A percentile compares a stretch with the other conserved stretches of the same genome.
Conservation (phyloP, 2,888 invertebrate genomes). For the Trichopria drosophilae region DNA sequence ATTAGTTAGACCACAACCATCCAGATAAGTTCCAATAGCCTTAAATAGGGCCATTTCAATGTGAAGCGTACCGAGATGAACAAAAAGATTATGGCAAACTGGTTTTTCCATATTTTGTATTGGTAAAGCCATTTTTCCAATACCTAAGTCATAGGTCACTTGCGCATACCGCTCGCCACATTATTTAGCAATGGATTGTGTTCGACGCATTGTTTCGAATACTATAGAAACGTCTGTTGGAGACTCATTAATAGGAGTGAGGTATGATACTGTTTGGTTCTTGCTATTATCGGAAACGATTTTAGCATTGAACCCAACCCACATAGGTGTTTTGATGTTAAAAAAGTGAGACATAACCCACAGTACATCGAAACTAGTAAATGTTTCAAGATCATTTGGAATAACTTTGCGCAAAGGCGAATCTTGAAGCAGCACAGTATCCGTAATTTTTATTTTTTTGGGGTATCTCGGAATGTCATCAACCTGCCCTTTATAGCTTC, state of each 20-base stretch:
- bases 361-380: constrained; percentile 41
- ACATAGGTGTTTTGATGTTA: constrained; percentile 41
- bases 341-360: constrained; percentile 36
- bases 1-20: constrained; percentile 33
- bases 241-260: constrained; percentile 43
- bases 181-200: constrained; percentile 37
- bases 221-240: constrained; percentile 41
- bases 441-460: no score
- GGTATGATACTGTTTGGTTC: constrained; percentile 39
- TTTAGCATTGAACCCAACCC: constrained; percentile 43
- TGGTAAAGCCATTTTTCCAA: constrained; percentile 40
- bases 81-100: constrained; percentile 47
- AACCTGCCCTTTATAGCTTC: no score
- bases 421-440: neutral
- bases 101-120: constrained; percentile 41
- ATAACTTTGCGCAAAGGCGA: constrained; percentile 6
- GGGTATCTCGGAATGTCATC: no score
- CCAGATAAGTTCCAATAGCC: constrained; percentile 41
- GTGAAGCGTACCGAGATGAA: constrained; percentile 50
- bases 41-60: constrained; percentile 42
- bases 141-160: constrained; percentile 42
- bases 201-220: constrained; percentile 39
- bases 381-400: constrained; percentile 3
- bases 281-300: constrained; percentile 33
- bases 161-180: constrained; percentile 35